phyloP scores from a whole-genome alignment of 2,888 invertebrate genomes.

The Gastracanthus pulcherrimus region DNA sequence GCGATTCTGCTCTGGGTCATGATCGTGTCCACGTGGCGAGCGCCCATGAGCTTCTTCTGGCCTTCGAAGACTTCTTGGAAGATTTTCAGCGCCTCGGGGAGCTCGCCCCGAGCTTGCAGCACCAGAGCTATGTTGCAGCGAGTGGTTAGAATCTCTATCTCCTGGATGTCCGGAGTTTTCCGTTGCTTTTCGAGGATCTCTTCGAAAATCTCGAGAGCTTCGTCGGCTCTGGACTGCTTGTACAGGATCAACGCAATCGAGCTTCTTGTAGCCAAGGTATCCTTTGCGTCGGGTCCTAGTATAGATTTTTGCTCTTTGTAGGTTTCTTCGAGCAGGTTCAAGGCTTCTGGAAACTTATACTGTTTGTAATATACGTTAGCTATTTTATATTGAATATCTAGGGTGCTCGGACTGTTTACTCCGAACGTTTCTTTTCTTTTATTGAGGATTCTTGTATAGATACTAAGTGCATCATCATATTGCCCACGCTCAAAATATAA shows the following conservation, averaged over 20 bases:
- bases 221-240: conserved; percentile 49
- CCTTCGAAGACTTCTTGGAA: conserved; percentile 34
- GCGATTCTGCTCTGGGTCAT: conserved; percentile 33
- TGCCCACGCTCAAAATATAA: conserved; percentile 27
- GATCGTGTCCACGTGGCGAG: neutral
- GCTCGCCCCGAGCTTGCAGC: conserved; percentile 43
- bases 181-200: conserved; percentile 40
- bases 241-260: conserved; percentile 57
- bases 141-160: conserved; percentile 11
- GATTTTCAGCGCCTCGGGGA: conserved; percentile 56
- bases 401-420: conserved; percentile 50
- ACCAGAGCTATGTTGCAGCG: conserved; percentile 56
- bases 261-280: conserved; percentile 53
- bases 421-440: conserved; percentile 44
- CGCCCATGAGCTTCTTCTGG: neutral
- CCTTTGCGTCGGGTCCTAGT: conserved; percentile 54
- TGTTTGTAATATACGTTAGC: conserved; percentile 51
- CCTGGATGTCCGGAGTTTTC: conserved; percentile 16
- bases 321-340: conserved; percentile 52
- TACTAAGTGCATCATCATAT: conserved; percentile 48
- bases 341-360: conserved; percentile 56
- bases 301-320: conserved; percentile 53
- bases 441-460: conserved; percentile 35
- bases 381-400: conserved; percentile 48
- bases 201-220: conserved; percentile 49